Evolutionary conservation across 2,797 vertebrate species (phyloP), one percentile per base, ranked within the genome.

Genomic region (Hippoglossus hippoglossus): DNA sequence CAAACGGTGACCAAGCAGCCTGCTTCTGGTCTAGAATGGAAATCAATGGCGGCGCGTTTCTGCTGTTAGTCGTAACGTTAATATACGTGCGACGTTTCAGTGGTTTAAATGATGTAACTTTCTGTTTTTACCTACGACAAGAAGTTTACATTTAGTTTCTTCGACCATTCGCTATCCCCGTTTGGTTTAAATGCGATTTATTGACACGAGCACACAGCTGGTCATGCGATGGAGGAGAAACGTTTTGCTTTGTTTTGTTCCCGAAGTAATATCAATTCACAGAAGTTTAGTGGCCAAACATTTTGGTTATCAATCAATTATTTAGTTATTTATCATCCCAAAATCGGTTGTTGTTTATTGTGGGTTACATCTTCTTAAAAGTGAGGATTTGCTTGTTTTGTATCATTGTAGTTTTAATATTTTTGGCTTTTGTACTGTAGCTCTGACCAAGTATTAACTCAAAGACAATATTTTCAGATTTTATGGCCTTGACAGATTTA

Each of bases 1-100:
- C 12, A 5, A 71, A 50, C 36, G 2, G 47, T 46, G 19, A 21
- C 12, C 16, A 7, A 59, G 15, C 55, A 24, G 0, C 8, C 4
- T n/a, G 3, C 56, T 18, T 9, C 74, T 61, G 83, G 82, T 90
- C 79, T 67, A 62, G 75, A 80, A 80, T 83, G 77, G 73, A 82
- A 73, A 73, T 78, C 61, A 86, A 85, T 88, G 86, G 85, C 86
- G 85, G 85, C 82, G 24, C n/a, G 5, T 62, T 57, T 68, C 11
- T 28, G 6, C 19, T 50, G 5, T 56, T 54, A 2, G 7, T 1
- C 0, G 5, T 57, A 6, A 21, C 51, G 36, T 47, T 36, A 11
- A 28, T 6, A 19, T 8, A 18, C 41, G 1, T 19, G 44, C 44
- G 18, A 39, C 11, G 44, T 19, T 19, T 19, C 44, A 46, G 4